Conservation (phyloP, 2,888 invertebrate species). For the Nemotelus nigrinus region DNA sequence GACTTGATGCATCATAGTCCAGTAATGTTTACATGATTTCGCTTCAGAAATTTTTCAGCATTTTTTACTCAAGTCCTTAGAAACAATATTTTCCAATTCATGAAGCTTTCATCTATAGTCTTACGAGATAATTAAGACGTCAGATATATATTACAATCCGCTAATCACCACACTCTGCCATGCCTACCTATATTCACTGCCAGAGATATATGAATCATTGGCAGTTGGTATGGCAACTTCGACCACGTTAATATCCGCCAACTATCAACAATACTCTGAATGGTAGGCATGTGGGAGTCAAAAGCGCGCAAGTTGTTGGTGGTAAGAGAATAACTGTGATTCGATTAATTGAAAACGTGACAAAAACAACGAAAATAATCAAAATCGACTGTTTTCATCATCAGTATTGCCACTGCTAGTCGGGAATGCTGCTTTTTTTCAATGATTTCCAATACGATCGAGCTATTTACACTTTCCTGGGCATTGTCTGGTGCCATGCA, state of each 20-base stretch:
- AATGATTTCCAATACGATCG: constrained; percentile 11
- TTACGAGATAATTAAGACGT: too few species aligned
- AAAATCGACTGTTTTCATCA: background rate
- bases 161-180: too few species aligned
- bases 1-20: too few species aligned
- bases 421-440: background rate
- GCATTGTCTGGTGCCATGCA: background rate
- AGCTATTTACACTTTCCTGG: background rate
- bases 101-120: too few species aligned
- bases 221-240: constrained; percentile 32
- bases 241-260: constrained; percentile 29
- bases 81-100: too few species aligned
- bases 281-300: background rate
- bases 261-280: constrained; percentile 32
- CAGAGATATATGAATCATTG: constrained; percentile 2
- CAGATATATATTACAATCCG: too few species aligned
- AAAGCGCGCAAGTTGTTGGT: too few species aligned
- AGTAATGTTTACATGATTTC: too few species aligned
- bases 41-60: too few species aligned
- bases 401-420: background rate
- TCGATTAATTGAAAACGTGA: constrained; percentile 51
- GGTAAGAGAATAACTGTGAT: constrained; percentile 35
- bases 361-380: constrained; percentile 46
- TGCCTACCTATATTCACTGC: too few species aligned
- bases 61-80: too few species aligned